Conservation (phyloP, 2,888 invertebrate species). For the Colostygia pectinataria region DNA sequence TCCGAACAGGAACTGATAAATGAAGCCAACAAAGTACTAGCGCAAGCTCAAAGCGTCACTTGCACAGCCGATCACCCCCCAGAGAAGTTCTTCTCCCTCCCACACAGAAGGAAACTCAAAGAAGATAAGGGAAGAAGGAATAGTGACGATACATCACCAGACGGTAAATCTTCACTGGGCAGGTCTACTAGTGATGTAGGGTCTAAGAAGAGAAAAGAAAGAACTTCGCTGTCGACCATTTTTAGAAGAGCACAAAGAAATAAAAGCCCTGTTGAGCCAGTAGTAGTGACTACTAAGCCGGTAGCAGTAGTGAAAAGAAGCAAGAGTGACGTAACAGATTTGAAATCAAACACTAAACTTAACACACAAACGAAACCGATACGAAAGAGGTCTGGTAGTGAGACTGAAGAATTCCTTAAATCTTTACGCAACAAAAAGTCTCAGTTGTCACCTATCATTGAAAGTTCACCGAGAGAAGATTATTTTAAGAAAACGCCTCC, state of each 20-base stretch:
- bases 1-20: slow-evolving; percentile 88
- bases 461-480: slow-evolving; percentile 88
- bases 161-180: slow-evolving; percentile 68
- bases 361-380: slow-evolving; percentile 70
- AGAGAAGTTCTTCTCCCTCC: slow-evolving; percentile 87
- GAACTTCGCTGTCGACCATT: slow-evolving; percentile 86
- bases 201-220: slow-evolving; percentile 71
- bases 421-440: slow-evolving; percentile 83
- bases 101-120: slow-evolving; percentile 83
- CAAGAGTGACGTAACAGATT: slow-evolving; percentile 86
- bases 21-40: slow-evolving; percentile 89
- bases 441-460: slow-evolving; percentile 91
- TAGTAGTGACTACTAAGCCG: slow-evolving; percentile 73
- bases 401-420: slow-evolving; percentile 83
- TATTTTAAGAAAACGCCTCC: slow-evolving; percentile 82
- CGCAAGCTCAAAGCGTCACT: slow-evolving; percentile 88
- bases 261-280: slow-evolving; percentile 76
- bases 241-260: slow-evolving; percentile 84
- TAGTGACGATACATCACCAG: slow-evolving; percentile 80
- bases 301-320: slow-evolving; percentile 78
- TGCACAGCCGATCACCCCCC: slow-evolving; percentile 84
- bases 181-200: slow-evolving; percentile 84
- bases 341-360: slow-evolving; percentile 77
- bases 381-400: slow-evolving; percentile 84
- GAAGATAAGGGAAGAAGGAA: slow-evolving; percentile 72